Base-by-base conservation (phyloP, 1,140 invertebrate genomes). In the Mycetomoellerius zeteki region DNA sequence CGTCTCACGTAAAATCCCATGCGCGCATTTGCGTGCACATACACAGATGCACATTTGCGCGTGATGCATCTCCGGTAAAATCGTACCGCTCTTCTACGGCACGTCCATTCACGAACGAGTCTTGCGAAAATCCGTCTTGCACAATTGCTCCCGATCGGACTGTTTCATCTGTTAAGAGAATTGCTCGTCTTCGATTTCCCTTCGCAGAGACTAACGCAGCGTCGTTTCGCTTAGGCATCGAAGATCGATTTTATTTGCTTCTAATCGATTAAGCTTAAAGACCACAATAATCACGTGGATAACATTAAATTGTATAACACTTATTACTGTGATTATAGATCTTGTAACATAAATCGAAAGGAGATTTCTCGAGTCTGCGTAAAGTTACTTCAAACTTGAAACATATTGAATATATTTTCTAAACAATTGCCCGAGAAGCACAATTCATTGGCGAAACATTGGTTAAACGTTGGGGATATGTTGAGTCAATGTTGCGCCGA, bases 81-180 rank as follows among this genome's bases (percentile, higher is more conserved):
- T 85, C 73, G 80, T 58, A 82, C 64, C 69, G 58, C 81, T 73
- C 43, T 43, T 50, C 43, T 27, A 24, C 19, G 37, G 3, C 58
- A 67, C 37, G 56, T 85, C 65, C 27, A 58, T 67, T 71, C 86
- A 62, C 73, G 85, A 76, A 87, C 77, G 86, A 62, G 50, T 67
- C 86, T 88, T 88, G 86, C 86, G 86, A 88, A 88, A 88, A 88
- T 52, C n/a, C 60, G 19, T 21, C 65, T 86, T 86, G 85, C 85
- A 77, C 85, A 86, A 86, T 86, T 80, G 75, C 76, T 86, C 75
- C 52, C 85, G 76, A 86, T 86, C 72, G 76, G 75, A 75, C 52
- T 60, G 85, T 80, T 81, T 54, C 58, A 64, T 81, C 69, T 37
- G n/a, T 69, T 60, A 62, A 81, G 43, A 62, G 54, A 67, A 82